These are phyloP conservation scores for Malaclemys terrapin DNA, from an alignment of 2,113 vertebrate species.

Conservation along the genomic window DNA sequence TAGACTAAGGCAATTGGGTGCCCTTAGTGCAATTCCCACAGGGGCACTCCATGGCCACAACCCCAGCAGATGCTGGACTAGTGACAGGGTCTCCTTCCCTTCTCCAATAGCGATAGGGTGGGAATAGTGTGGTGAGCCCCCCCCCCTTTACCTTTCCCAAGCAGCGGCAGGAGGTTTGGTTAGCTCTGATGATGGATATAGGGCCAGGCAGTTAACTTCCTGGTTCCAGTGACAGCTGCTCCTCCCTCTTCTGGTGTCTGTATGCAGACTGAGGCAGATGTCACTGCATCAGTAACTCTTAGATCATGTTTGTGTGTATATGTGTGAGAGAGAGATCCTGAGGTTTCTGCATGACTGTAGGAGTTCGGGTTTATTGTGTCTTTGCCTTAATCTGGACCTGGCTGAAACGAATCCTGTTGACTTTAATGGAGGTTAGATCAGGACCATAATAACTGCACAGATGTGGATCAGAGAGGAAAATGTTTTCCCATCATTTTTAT, in stretches of 20 bases:
- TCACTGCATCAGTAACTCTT: not conserved
- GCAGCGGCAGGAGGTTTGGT: not conserved
- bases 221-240: not conserved
- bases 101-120: not conserved
- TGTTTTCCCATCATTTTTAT: conserved; percentile 30
- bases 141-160: not conserved
- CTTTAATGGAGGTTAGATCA: conserved; percentile 54
- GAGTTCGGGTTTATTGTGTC: not conserved
- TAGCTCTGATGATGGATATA: conserved; percentile 5
- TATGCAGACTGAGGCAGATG: not conserved
- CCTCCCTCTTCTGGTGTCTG: not conserved
- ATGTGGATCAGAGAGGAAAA: conserved; percentile 49
- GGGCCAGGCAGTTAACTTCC: not conserved
- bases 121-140: not conserved
- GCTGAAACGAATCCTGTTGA: conserved; percentile 30
- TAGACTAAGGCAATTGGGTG: not conserved
- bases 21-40: not conserved
- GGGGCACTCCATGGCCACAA: not conserved
- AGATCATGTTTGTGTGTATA: not conserved
- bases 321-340: not conserved
- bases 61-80: not conserved
- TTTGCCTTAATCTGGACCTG: conserved; percentile 29
- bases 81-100: not conserved
- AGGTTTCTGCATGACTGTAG: not conserved
- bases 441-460: conserved; percentile 34